A percentile compares a stretch with the other conserved stretches of the same genome.
These are phyloP conservation scores for Hypsibius dujardini DNA, from an alignment of 1,140 invertebrate genomes.

Conservation along the genomic window DNA sequence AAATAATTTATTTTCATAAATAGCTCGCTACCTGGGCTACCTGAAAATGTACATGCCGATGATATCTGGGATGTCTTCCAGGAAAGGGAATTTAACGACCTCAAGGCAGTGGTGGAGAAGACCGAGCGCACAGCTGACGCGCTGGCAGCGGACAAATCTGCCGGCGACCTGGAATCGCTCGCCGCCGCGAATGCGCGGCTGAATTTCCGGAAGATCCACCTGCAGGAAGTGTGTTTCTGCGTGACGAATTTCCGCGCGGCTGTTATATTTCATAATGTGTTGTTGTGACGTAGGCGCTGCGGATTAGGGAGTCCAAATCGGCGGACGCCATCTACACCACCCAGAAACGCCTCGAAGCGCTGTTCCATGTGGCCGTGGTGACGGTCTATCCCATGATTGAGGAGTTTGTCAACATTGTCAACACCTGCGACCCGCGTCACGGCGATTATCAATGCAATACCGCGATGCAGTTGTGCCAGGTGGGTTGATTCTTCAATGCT, in stretches of 20 bases:
- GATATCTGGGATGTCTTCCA: neutral
- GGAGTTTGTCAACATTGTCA: neutral
- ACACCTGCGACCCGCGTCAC: conserved; percentile 23
- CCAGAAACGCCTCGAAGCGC: conserved; percentile 1
- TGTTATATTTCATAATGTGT: neutral
- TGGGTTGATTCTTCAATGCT: conserved; percentile 26
- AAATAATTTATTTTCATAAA: neutral
- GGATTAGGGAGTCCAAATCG: neutral
- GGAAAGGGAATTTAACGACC: neutral
- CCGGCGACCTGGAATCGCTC: conserved; percentile 1
- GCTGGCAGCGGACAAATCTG: neutral
- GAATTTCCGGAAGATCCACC: neutral
- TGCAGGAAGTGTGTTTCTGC: neutral
- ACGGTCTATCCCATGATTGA: neutral
- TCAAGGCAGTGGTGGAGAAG: neutral
- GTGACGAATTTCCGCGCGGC: neutral
- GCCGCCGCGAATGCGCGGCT: neutral
- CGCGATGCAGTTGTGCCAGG: conserved; percentile 65
- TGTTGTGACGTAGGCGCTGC: neutral
- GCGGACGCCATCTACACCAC: neutral
- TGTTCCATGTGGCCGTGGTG: conserved; percentile 5
- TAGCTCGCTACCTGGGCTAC: neutral
- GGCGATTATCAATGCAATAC: conserved; percentile 97
- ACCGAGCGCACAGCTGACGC: neutral
- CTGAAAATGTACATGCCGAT: too few relatives aligned